A percentile compares a stretch with the other conserved stretches of the same genome.
Conservation (phyloP, 1,140 invertebrate genomes). For the Arctopsyche grandis region DNA sequence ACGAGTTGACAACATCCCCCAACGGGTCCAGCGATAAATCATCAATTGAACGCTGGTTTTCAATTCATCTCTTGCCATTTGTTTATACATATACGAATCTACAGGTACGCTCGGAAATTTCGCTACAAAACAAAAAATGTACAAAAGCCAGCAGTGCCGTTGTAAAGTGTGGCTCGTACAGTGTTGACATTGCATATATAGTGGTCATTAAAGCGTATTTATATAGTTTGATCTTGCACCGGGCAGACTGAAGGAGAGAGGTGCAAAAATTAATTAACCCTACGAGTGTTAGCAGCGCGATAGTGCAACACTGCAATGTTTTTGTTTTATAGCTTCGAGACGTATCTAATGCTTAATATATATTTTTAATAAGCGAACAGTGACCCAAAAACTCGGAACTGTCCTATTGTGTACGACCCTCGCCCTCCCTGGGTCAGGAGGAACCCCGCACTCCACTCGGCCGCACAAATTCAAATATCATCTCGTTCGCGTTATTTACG, state of each 20-base stretch:
- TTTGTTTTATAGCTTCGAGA: slow-evolving; percentile 28
- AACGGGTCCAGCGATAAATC: slow-evolving; percentile 2
- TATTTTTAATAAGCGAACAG: slow-evolving; percentile 9
- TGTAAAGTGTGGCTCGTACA: background rate
- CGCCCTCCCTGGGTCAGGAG: slow-evolving; percentile 19
- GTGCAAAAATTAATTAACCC: slow-evolving; percentile 53
- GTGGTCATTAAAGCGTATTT: slow-evolving; percentile 47
- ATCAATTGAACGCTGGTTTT: slow-evolving; percentile 18
- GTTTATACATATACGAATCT: background rate
- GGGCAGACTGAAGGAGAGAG: slow-evolving; percentile 8
- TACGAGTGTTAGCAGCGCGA: slow-evolving; percentile 38
- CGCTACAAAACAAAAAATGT: too few species aligned
- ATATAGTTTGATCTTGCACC: slow-evolving; percentile 45
- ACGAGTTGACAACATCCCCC: slow-evolving; percentile 32
- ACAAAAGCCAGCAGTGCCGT: background rate
- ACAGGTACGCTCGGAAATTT: background rate
- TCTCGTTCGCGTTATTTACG: slow-evolving; percentile 39
- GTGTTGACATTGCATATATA: slow-evolving; percentile 30
- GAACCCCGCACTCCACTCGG: slow-evolving; percentile 12
- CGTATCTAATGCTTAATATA: slow-evolving; percentile 18
- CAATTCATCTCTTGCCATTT: slow-evolving; percentile 5
- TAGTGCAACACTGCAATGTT: slow-evolving; percentile 47
- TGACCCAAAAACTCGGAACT: slow-evolving; percentile 20
- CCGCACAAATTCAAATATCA: slow-evolving; percentile 37
- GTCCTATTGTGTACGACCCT: slow-evolving; percentile 28